Evolutionary conservation across 2,113 vertebrate species (phyloP).

Genomic region (Eurystomus gularis): DNA sequence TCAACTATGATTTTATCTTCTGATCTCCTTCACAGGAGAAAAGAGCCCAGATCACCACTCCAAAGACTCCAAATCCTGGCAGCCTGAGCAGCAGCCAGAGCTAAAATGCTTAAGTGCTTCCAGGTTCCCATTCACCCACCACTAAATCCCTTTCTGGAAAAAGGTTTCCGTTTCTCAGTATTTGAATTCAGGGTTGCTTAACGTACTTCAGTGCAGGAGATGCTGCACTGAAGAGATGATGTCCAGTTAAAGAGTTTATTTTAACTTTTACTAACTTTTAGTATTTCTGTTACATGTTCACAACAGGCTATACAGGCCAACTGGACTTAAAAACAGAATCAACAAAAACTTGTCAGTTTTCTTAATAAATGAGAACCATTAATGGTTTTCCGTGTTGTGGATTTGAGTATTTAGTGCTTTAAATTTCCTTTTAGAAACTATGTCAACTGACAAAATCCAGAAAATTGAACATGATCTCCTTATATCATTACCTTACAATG

Average conservation of each 20-base stretch:
- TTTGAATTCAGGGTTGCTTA: neutral
- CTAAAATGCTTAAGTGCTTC: neutral
- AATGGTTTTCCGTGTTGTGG: neutral
- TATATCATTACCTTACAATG: neutral
- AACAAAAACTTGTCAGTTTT: neutral
- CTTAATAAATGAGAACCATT: neutral
- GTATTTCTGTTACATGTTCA: neutral
- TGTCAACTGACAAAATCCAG: neutral
- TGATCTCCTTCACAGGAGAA: neutral
- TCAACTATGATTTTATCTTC: neutral
- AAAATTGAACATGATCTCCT: neutral
- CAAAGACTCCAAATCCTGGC: neutral
- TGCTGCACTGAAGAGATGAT: neutral
- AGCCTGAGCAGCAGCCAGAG: neutral
- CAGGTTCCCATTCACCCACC: neutral
- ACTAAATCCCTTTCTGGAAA: neutral
- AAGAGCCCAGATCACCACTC: neutral
- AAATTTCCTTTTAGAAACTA: neutral
- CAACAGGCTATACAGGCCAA: neutral
- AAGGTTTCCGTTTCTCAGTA: neutral
- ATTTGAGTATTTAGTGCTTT: neutral
- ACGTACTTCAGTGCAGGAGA: neutral
- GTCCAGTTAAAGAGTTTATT: neutral
- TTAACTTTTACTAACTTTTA: neutral
- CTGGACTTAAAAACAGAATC: neutral